These are phyloP conservation scores for Lordiphosa clarofinis DNA, from an alignment of 1,140 invertebrate species.

Conservation along the genomic window DNA sequence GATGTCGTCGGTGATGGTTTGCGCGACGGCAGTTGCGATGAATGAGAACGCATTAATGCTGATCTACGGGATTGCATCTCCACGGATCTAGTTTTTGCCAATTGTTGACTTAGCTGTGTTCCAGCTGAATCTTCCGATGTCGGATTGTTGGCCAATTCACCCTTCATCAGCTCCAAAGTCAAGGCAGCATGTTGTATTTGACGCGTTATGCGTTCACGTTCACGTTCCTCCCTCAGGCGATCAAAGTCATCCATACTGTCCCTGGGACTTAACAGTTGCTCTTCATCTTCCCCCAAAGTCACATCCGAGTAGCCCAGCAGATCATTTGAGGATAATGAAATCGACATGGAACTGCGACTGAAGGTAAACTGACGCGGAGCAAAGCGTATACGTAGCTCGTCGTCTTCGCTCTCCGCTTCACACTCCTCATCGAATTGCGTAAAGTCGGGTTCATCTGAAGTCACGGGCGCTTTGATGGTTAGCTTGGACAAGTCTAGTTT, in stretches of 20 bases:
- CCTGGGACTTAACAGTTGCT: not conserved
- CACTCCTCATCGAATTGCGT: constrained; percentile 31
- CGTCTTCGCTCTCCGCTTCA: not conserved
- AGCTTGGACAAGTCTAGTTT: constrained; percentile 39
- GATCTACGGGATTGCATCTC: no score
- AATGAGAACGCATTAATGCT: no score
- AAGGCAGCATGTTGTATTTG: constrained; percentile 50
- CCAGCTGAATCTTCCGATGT: no score
- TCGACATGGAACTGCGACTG: constrained; percentile 34
- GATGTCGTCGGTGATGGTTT: no score
- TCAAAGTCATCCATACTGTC: constrained; percentile 56
- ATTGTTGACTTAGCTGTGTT: no score
- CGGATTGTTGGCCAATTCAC: constrained; percentile 17
- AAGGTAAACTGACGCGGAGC: constrained; percentile 23
- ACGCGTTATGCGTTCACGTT: constrained; percentile 40
- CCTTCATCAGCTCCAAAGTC: constrained; percentile 53
- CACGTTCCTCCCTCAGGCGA: constrained; percentile 35
- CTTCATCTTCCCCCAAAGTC: not conserved
- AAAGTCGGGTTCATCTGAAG: constrained; percentile 29
- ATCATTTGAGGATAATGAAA: not conserved
- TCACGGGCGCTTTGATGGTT: not conserved
- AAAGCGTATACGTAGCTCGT: constrained; percentile 46
- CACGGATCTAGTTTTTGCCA: no score
- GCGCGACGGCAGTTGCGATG: no score
- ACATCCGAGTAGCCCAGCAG: not conserved